These are phyloP conservation scores for Microplitis demolitor DNA, from an alignment of 1,140 invertebrate genomes.

Conservation along the genomic window DNA sequence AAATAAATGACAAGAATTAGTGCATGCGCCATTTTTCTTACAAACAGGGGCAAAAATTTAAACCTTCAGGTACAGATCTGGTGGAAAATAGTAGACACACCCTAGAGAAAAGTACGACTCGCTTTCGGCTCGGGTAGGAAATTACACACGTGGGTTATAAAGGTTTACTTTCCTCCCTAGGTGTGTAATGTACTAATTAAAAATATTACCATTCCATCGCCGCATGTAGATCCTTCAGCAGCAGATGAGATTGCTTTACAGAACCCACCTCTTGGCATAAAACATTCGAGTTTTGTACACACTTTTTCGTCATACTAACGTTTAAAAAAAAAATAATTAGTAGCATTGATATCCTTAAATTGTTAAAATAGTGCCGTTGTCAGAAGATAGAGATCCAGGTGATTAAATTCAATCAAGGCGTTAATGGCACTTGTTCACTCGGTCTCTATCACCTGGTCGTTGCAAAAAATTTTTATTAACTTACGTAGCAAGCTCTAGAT, in stretches of 20 bases:
- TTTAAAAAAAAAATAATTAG: conserved; percentile 3
- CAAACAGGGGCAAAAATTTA: no score
- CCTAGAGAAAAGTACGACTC: no score
- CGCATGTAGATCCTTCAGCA: conserved; percentile 89
- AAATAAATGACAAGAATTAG: no score
- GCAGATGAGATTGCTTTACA: conserved; percentile 88
- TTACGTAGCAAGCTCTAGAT: conserved; percentile 79
- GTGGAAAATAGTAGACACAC: no score
- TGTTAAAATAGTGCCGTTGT: background rate
- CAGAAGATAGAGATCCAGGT: no score
- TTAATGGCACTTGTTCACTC: no score
- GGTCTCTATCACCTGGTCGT: background rate
- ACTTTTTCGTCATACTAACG: conserved; percentile 36
- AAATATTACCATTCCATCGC: conserved; percentile 76
- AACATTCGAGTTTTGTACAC: conserved; percentile 37
- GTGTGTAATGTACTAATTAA: background rate
- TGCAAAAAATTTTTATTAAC: conserved; percentile 42
- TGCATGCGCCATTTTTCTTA: no score
- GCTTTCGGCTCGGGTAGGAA: no score
- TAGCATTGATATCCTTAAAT: background rate
- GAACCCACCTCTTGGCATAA: conserved; percentile 63
- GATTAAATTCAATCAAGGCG: no score
- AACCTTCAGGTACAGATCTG: no score
- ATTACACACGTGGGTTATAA: no score
- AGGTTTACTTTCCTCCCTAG: no score